Conservation (phyloP, 2,888 invertebrate species). For the Elegia similella region DNA sequence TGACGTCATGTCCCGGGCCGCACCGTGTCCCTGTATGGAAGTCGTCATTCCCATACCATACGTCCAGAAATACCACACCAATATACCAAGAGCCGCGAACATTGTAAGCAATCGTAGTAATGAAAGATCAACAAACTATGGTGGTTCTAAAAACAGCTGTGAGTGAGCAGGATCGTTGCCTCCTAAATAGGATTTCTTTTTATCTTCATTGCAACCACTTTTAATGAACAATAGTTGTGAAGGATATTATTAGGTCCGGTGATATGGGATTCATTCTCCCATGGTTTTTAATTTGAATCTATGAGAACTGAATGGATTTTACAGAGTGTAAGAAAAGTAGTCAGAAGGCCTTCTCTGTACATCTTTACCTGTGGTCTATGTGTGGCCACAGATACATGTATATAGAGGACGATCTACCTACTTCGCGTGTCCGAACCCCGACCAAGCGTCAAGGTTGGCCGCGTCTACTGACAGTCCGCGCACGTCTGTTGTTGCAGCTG, state of each 20-base stretch:
- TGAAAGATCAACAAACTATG: conserved; percentile 5
- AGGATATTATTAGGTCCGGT: conserved; percentile 1
- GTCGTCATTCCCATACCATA: conserved; percentile 72
- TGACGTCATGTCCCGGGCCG: conserved; percentile 71
- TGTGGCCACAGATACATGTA: no score
- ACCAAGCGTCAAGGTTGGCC: no score
- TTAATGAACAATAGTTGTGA: conserved; percentile 11
- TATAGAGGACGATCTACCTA: no score
- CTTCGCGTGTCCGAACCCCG: no score
- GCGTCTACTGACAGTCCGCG: no score
- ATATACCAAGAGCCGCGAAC: conserved; percentile 27
- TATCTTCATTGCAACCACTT: conserved; percentile 7
- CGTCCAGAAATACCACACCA: conserved; percentile 65
- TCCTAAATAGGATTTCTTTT: neutral
- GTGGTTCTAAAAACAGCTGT: conserved; percentile 9
- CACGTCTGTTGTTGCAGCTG: no score
- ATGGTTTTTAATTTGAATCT: neutral
- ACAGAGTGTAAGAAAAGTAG: no score
- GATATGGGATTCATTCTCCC: conserved; percentile 1
- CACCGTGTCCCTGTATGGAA: conserved; percentile 63
- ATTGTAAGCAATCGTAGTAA: neutral
- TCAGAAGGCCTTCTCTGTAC: no score
- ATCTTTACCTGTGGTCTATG: no score
- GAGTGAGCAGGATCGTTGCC: conserved; percentile 12
- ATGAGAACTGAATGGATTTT: neutral